These are phyloP conservation scores for Alectura lathami DNA, from an alignment of 2,113 vertebrate genomes.

Conservation along the genomic window DNA sequence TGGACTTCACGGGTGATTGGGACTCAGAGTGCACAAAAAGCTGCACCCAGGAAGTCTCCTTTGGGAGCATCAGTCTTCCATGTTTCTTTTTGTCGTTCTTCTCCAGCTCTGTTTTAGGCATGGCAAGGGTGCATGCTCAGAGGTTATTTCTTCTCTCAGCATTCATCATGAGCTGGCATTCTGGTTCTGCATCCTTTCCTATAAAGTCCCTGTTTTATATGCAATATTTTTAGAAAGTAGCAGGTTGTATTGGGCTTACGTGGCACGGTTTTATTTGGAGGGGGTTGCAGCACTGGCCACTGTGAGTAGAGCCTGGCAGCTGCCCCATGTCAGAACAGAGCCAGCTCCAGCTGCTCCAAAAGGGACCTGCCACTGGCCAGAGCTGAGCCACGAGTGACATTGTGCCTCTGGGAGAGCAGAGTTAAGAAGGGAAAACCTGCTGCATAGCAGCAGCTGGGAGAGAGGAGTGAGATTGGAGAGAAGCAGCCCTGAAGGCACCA, in stretches of 20 bases:
- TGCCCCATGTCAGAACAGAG: neutral
- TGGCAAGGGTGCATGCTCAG: neutral
- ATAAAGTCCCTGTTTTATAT: neutral
- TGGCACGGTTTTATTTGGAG: neutral
- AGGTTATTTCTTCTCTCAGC: neutral
- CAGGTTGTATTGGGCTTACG: neutral
- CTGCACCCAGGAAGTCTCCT: too few species aligned
- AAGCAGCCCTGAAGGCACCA: neutral
- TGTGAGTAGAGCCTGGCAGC: neutral
- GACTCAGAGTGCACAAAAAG: neutral
- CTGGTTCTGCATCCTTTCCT: neutral
- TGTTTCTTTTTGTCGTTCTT: neutral
- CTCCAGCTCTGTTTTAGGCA: neutral
- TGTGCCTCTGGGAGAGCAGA: neutral
- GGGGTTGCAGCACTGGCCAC: neutral
- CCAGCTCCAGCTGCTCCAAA: neutral
- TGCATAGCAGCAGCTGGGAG: neutral
- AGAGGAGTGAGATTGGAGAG: neutral
- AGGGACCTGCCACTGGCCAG: neutral
- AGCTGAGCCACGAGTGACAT: neutral
- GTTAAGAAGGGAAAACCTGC: neutral
- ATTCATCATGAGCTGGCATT: neutral
- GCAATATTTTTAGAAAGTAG: neutral
- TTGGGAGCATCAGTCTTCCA: accelerated
- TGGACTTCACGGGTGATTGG: neutral